Conservation (phyloP, 2,888 invertebrate genomes). For the Clepsis dumicolana region DNA sequence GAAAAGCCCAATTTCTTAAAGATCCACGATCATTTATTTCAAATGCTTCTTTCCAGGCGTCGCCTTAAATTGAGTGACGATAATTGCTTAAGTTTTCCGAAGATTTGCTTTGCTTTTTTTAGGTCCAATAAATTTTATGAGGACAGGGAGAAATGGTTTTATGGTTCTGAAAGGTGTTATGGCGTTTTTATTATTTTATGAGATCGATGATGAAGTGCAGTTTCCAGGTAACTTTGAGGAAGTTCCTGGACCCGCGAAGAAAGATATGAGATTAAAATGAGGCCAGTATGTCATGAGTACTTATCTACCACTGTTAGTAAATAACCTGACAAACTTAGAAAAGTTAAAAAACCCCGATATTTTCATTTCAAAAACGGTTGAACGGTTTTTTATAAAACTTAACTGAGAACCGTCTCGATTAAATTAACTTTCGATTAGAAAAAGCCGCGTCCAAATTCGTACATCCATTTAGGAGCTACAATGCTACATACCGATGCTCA, state of each 20-base stretch:
- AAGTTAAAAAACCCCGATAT: no score
- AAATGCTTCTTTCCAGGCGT: slow-evolving; percentile 9
- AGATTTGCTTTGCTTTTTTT: slow-evolving; percentile 25
- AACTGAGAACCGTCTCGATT: no score
- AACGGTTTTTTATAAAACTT: no score
- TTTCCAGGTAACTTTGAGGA: not conserved
- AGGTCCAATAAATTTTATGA: slow-evolving; percentile 28
- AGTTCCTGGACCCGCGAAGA: not conserved
- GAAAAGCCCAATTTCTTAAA: slow-evolving; percentile 31
- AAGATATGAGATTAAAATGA: not conserved
- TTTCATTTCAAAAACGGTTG: no score
- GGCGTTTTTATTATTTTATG: slow-evolving; percentile 5
- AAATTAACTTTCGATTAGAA: no score
- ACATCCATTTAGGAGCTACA: no score
- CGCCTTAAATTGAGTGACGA: slow-evolving; percentile 15
- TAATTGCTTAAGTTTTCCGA: slow-evolving; percentile 39
- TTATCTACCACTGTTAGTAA: no score
- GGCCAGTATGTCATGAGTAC: no score
- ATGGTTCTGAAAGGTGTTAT: not conserved
- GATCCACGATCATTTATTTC: slow-evolving; percentile 22
- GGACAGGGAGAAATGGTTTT: slow-evolving; percentile 8
- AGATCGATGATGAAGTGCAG: not conserved
- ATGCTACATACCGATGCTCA: no score
- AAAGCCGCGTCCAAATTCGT: no score
- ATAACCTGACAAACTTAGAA: no score